Base-by-base conservation (phyloP, 1,140 invertebrate species). In the Nilaparvata lugens region DNA sequence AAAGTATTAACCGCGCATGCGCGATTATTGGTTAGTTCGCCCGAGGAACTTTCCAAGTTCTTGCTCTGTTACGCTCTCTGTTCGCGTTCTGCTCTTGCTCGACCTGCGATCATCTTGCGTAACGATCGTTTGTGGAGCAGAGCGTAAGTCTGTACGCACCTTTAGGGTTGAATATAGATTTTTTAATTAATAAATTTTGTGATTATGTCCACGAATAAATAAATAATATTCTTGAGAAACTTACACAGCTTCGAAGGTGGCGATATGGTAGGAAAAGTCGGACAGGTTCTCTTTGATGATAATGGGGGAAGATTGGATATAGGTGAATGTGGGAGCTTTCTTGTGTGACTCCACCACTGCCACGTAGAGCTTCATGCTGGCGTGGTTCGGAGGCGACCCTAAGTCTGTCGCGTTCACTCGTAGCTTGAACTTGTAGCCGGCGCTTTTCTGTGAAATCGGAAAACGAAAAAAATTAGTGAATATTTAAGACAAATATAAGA, bases 311-410 rank as follows among this genome's bases (percentile, higher is more conserved):
- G 74, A 65, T 13, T 80, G 79, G 4, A 67, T 66, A 60, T 80
- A 75, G 51, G 81, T 77, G 66, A 89, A 89, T 40, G 76, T 79
- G 51, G 93, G 93, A 42, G 90, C 84, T 73, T 93, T 91, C 72
- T 91, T 93, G 69, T 89, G 84, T 1, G 90, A 90, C 68, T 91
- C 89, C 1, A 93, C 88, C 18, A 95, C 89, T 62, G 83, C 79
- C 63, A 95, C 89, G 62, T 86, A 81, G 61, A 95, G 78, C 69
- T 86, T 83, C 56, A 89, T 90, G 45, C 78, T 77, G 64, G 81
- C 81, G 61, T 78, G 75, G 68, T 82, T 78, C 3, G 80, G 78
- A 42, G 73, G 75, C 63, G 77, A 73, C 6, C 90, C 90, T 66
- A 83, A 80, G 74, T 95, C 93, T 28, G 78, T 79, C 1, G 91